Evolutionary conservation across 2,113 vertebrate species (phyloP), one percentile per base, ranked within the genome.

Genomic region (Pica pica): DNA sequence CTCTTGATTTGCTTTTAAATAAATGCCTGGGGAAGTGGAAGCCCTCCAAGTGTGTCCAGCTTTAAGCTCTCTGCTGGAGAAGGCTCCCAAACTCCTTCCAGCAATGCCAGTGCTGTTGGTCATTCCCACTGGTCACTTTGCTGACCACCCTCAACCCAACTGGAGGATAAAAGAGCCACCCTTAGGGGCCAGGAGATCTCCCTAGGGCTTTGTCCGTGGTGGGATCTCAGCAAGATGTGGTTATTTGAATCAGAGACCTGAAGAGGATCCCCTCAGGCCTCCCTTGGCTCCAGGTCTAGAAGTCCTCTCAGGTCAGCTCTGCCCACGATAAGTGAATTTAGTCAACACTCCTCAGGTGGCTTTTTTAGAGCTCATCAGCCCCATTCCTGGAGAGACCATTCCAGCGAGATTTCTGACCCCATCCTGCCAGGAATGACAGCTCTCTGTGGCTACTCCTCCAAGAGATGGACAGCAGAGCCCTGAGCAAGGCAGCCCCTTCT

Each of bases 271-370:
- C 26, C 50, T 59, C 65, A 81, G 26, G 23, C 15, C 37, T 57
- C n/a, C 35, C 31, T 73, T 42, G 41, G 39, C 39, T 26, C 50
- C 35, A 11, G 14, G 13, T 21, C 64, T 47, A 50, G 46, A 59
- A 71, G 28, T 30, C 23, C 37, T 47, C 50, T 39, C 37, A 17
- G 39, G 20, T 39, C 52, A 82, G 52, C 30, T 64, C 56, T 69
- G 39, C n/a, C 64, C 31, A 11, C 1, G 2, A 27, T 22, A 33
- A 75, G 9, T 28, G 3, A 30, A 53, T 82, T 87, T 44, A 74
- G 8, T 18, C 42, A 67, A 2, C 13, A 2, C 8, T 59, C 12
- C 33, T 77, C 5, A 0, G 33, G 23, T 8, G 16, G 44, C 10
- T 10, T 39, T 64, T 88, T 11, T 8, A 7, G 56, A 87, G 44